Evolutionary conservation across 1,140 invertebrate species (phyloP), one percentile per base, ranked within the genome.

Genomic region (Thaumatotibia leucotreta): DNA sequence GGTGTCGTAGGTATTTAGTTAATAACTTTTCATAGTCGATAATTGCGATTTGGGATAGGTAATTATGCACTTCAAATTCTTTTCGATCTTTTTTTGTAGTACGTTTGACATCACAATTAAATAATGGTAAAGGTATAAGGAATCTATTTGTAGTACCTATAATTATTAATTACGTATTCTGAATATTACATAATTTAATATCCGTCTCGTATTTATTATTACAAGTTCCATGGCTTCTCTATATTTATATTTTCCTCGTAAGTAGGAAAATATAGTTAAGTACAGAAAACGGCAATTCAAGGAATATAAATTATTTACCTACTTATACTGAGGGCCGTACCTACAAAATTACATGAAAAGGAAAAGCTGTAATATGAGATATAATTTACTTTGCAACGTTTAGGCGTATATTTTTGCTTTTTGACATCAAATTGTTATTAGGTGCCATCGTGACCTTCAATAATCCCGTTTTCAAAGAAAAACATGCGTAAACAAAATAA

Each of bases 311-410:
- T 45, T 45, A 20, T 45, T 17, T 45, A 20, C 39, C 17, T n/a
- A 1, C 14, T n/a, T 11, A 14, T n/a, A n/a, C n/a, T 17, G n/a
- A 45, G 35, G 14, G 14, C 17, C n/a, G n/a, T n/a, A n/a, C n/a
- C 14, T 45, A 45, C 9, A 20, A 8, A 45, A 58, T 27, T 58
- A 24, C 52, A 24, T 11, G n/a, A 8, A 45, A 45, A 45, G 39
- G 39, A 45, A 58, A 58, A 29, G 27, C n/a, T 27, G 52, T 58
- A 58, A 58, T 58, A 54, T 54, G n/a, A 54, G 23, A 54, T 54
- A 14, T 54, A 54, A 54, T 54, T 54, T 24, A 2, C 22, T 24
- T 54, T 50, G 29, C 27, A 58, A 14, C n/a, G 17, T 14, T 27
- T 23, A 58, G n/a, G 52, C 27, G 27, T 58, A 31, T 58, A 29